Evolutionary conservation across 2,113 vertebrate genomes (phyloP), one percentile per base, ranked within the genome.

Genomic region (Blennius ocellaris): DNA sequence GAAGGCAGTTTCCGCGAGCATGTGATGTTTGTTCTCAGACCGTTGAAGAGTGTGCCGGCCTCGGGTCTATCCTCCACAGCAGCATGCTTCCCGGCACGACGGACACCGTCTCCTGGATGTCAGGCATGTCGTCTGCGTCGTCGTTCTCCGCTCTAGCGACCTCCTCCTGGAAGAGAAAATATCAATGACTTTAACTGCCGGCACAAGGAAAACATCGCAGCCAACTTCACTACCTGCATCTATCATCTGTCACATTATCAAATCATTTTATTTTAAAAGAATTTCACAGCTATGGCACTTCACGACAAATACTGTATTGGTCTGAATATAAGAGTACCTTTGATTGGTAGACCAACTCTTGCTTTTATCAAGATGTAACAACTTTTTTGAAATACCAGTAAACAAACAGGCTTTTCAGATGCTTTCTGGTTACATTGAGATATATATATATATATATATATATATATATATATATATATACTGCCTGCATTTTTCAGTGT

Each of bases 61-160:
- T 94, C 51, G 93, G 90, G 10, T 94, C 95, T 93, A 98, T 95
- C 88, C 97, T 97, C 97, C 98, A 99, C 67, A 99, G 95, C 16
- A 99, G 92, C 76, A 94, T 96, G 84, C 97, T 99, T 74, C 97
- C 97, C 38, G 97, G 96, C 76, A 99, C 84, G 30, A 97, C 96
- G 47, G 94, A 95, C 55, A 99, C 96, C 0, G 97, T 97, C 78
- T 99, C 98, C 73, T 97, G 97, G 39, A 95, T 76, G 51, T 95
- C 96, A 0, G 97, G 98, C 95, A 97, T 95, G 57, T 97, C 94
- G 15, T 99, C 98, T 0, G 93, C 95, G 30, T 94, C 94, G 7
- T 96, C 95, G 0, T 94, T 94, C 43, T 95, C 95, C 0, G 93
- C 82, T 60, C 91, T 92, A 50, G 85, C 84, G 0, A 81, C 44